These are phyloP conservation scores for Epistrophella euchroma DNA, from an alignment of 2,888 invertebrate species.

Conservation along the genomic window DNA sequence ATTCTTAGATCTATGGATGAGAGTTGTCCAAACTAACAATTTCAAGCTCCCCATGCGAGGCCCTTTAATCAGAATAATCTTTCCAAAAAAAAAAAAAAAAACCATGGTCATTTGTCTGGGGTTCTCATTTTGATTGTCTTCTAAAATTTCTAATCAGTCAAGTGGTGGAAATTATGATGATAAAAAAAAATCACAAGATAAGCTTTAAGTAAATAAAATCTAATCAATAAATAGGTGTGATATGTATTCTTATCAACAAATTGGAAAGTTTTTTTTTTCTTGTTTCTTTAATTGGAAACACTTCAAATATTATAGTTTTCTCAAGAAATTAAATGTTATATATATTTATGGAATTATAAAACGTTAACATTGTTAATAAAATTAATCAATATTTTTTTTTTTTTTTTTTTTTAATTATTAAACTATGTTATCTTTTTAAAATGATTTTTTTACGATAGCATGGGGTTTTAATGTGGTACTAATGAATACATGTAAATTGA, in stretches of 20 bases:
- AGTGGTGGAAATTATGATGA: conserved; percentile 35
- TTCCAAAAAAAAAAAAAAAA: conserved; percentile 9
- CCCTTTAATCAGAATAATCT: background rate
- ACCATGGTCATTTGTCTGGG: conserved; percentile 60
- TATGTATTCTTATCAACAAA: conserved; percentile 25
- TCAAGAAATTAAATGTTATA: background rate
- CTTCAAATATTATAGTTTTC: background rate
- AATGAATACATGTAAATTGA: no score
- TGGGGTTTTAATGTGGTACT: no score
- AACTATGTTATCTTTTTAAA: background rate
- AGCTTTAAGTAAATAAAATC: conserved; percentile 42
- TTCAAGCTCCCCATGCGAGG: conserved; percentile 23
- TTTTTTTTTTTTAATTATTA: background rate
- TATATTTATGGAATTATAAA: background rate
- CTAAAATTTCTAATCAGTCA: conserved; percentile 38
- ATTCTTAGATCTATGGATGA: conserved; percentile 31
- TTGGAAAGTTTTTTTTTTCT: background rate
- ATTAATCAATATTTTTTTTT: background rate
- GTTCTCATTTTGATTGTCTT: conserved; percentile 50
- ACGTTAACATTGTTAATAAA: background rate
- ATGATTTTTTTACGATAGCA: background rate
- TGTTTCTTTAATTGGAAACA: background rate
- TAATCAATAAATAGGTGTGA: conserved; percentile 57
- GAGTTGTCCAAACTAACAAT: conserved; percentile 21
- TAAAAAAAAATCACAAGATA: conserved; percentile 55